These are phyloP conservation scores for Microctonus hyperodae DNA, from an alignment of 2,888 invertebrate species.

Conservation along the genomic window DNA sequence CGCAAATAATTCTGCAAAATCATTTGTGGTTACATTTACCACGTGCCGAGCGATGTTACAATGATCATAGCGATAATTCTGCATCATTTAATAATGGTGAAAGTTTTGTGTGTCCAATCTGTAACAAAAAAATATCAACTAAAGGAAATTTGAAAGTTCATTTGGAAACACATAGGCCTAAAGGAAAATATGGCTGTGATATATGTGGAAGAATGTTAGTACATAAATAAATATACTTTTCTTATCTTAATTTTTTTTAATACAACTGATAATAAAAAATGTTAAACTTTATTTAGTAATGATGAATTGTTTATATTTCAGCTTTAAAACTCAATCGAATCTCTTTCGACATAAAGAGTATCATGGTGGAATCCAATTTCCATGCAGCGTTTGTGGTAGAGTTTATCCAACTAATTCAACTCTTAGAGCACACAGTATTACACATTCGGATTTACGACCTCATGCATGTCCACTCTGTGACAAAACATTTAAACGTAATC, in stretches of 20 bases:
- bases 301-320: conserved; percentile 49
- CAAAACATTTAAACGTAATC: conserved; percentile 77
- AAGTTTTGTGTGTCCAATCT: conserved; percentile 68
- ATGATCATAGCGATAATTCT: conserved; percentile 53
- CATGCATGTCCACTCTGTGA: conserved; percentile 74
- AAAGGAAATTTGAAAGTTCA: conserved; percentile 72
- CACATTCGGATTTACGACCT: conserved; percentile 74
- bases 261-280: conserved; percentile 8
- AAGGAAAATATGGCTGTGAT: conserved; percentile 71
- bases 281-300: neutral
- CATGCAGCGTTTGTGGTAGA: conserved; percentile 74
- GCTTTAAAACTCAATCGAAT: conserved; percentile 73
- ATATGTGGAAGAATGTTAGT: conserved; percentile 75
- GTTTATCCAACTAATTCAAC: conserved; percentile 76
- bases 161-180: conserved; percentile 70
- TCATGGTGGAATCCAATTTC: conserved; percentile 67
- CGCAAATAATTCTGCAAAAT: conserved; percentile 70
- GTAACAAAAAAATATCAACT: conserved; percentile 69
- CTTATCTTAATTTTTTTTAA: no score
- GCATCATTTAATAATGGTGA: conserved; percentile 49
- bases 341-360: conserved; percentile 72
- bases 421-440: conserved; percentile 73
- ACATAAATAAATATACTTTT: no score
- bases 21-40: conserved; percentile 70
- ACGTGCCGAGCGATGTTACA: conserved; percentile 34